Conservation (phyloP, 2,888 invertebrate species). For the Phania funesta region DNA sequence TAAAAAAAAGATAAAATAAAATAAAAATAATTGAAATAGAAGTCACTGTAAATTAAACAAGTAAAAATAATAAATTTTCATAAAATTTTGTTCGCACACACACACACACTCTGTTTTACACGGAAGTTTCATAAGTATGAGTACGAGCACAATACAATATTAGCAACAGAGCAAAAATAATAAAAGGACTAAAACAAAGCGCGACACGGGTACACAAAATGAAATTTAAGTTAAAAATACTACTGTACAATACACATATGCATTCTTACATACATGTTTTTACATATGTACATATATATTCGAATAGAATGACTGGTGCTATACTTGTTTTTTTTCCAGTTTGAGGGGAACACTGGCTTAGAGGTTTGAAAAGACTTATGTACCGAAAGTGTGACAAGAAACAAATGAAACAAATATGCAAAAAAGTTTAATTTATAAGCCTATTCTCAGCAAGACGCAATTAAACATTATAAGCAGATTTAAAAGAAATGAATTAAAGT, state of each 20-base stretch:
- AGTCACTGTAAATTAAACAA: conserved; percentile 70
- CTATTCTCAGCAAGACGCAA: too few relatives aligned
- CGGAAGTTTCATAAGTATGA: background rate
- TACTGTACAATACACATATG: background rate
- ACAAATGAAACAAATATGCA: background rate
- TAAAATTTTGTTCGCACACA: conserved; percentile 63
- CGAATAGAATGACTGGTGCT: background rate
- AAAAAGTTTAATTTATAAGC: too few relatives aligned
- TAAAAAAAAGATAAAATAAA: conserved; percentile 39
- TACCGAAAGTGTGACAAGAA: background rate
- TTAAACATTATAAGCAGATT: too few relatives aligned
- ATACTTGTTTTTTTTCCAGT: conserved; percentile 2
- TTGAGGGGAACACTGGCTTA: conserved; percentile 39
- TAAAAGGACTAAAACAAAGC: conserved; percentile 70
- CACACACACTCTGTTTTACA: background rate
- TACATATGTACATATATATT: too few relatives aligned
- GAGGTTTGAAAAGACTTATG: conserved; percentile 1
- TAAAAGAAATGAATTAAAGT: too few relatives aligned
- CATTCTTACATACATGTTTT: background rate
- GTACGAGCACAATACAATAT: conserved; percentile 42
- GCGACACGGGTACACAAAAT: conserved; percentile 70
- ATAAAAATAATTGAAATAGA: conserved; percentile 71
- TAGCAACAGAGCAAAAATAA: conserved; percentile 67
- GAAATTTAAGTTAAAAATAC: conserved; percentile 28
- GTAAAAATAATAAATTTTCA: conserved; percentile 70